phyloP scores from a whole-genome alignment of 2,113 vertebrate genomes.

The Bolborhynchus lineola region DNA sequence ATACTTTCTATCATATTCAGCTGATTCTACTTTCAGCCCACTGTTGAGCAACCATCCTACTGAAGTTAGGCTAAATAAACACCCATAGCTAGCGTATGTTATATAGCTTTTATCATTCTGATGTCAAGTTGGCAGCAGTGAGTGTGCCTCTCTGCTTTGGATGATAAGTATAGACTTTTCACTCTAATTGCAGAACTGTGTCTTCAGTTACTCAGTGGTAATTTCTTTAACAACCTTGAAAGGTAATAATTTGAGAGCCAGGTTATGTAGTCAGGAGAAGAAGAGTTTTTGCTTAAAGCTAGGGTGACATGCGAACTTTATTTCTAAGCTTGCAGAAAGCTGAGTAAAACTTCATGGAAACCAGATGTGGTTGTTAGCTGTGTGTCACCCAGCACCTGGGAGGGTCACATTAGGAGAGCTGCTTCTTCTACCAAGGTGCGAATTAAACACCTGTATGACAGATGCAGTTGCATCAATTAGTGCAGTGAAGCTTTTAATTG shows the following conservation, averaged over 20 bases:
- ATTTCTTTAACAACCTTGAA: not conserved
- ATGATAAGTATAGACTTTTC: not conserved
- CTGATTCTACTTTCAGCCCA: not conserved
- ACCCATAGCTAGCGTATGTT: not conserved
- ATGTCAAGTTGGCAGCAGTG: not conserved
- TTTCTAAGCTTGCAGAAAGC: constrained; percentile 8
- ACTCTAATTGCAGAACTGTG: not conserved
- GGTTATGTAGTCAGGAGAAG: not conserved
- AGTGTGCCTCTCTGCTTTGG: not conserved
- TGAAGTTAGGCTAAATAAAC: not conserved
- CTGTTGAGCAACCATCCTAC: not conserved
- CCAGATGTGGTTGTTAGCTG: not conserved
- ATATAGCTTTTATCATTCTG: not conserved
- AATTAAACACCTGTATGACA: not conserved
- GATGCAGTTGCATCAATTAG: not conserved
- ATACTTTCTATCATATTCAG: not conserved
- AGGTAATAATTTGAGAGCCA: not conserved
- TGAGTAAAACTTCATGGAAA: not conserved
- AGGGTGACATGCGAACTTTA: not conserved
- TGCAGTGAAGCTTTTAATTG: not conserved
- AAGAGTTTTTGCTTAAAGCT: not conserved
- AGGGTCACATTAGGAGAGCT: not conserved
- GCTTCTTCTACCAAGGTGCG: not conserved
- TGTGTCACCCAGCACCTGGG: not conserved
- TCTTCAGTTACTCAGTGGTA: not conserved